Conservation (phyloP, 2,888 invertebrate species). For the Aphrophora alni region DNA sequence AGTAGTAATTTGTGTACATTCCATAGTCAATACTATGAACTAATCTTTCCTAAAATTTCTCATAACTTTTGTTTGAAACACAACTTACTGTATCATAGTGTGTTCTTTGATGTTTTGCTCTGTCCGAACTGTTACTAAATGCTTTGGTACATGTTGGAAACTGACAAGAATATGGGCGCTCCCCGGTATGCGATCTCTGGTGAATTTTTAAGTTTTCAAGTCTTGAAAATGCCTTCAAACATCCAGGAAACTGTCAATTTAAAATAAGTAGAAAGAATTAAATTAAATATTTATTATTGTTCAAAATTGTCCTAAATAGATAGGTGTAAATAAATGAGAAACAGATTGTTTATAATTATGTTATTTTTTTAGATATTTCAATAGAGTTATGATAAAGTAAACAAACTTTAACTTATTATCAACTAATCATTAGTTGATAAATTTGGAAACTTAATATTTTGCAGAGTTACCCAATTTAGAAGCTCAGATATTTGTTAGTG, state of each 20-base stretch:
- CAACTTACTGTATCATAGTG: slow-evolving; percentile 94
- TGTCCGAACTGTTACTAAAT: slow-evolving; percentile 97
- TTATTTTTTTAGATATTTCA: too few relatives aligned
- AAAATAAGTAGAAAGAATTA: too few relatives aligned
- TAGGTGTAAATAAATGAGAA: too few relatives aligned
- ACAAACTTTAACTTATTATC: too few relatives aligned
- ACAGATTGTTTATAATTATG: too few relatives aligned
- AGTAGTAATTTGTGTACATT: not conserved
- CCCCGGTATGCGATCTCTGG: slow-evolving; percentile 93
- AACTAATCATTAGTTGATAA: too few relatives aligned
- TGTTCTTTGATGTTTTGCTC: slow-evolving; percentile 98
- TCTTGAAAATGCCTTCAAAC: slow-evolving; percentile 94
- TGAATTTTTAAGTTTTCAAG: slow-evolving; percentile 98
- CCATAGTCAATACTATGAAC: not conserved
- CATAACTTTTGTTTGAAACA: not conserved
- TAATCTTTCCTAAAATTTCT: not conserved
- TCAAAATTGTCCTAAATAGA: too few relatives aligned
- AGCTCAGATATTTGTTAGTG: too few relatives aligned
- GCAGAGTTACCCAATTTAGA: too few relatives aligned
- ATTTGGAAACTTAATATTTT: too few relatives aligned
- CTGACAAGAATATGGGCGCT: slow-evolving; percentile 94
- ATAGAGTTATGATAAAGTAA: too few relatives aligned
- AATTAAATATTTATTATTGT: too few relatives aligned
- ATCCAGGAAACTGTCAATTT: slow-evolving; percentile 82
- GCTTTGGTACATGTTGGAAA: slow-evolving; percentile 92